Evolutionary conservation across 2,113 vertebrate species (phyloP), one percentile per base, ranked within the genome.

Genomic region (Columba livia): DNA sequence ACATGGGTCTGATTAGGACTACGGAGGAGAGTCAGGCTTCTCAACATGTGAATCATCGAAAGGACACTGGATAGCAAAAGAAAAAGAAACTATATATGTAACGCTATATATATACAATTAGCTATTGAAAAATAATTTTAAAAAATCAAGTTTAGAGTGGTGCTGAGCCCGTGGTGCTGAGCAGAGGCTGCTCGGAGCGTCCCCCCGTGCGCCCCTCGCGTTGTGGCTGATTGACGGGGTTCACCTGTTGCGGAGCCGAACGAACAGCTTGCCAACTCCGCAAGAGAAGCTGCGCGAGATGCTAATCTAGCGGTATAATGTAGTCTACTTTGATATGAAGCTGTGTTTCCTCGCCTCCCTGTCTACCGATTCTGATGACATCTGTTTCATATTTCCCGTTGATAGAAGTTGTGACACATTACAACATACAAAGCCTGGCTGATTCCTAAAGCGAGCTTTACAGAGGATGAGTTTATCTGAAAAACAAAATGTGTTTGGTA

Each of bases 281-380:
- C 54, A 36, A 81, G 31, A 48, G 79, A 32, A 93, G 71, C 85
- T 47, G 18, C 12, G 26, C 88, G 60, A 32, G 95, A 94, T 93
- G 92, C 93, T 85, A 57, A 93, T 94, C 81, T 36, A 80, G 95
- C 87, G 71, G 94, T 42, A 38, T 79, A 26, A 90, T 69, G 88
- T 89, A 5, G 71, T 89, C 48, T 77, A 60, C 96, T 97, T 97
- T 95, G 82, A 97, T 96, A 87, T 1, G 42, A 93, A 81, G 73
- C 86, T 82, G 88, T 73, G 93, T 94, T 92, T 87, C 51, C 69
- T 86, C 25, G 2, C 94, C 88, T 95, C 61, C 93, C 89, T 84
- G 92, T 83, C 89, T 94, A 74, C 85, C 84, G 38, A 1, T 77
- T 54, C 91, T 75, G 61, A 69, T 58, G 91, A 87, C 78, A 80